Conservation (phyloP, 1,140 invertebrate genomes). For the Pseudomyrmex sp. region DNA sequence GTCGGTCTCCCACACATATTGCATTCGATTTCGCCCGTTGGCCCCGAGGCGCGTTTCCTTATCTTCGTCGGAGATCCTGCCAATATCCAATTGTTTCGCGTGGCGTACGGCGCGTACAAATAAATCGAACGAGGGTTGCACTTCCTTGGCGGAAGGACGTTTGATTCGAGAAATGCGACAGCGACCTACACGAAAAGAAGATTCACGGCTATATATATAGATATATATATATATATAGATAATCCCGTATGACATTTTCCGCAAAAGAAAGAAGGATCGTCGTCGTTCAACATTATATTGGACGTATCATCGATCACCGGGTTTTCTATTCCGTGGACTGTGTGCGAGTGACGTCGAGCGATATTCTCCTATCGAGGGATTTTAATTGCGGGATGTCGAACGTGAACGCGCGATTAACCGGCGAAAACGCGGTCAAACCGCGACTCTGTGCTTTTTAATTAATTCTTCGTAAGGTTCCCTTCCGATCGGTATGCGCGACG, state of each 20-base stretch:
- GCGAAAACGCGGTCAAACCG: background rate
- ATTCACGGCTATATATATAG: too few relatives aligned
- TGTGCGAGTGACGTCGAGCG: background rate
- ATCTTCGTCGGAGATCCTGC: background rate
- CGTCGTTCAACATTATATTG: background rate
- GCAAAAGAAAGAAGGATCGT: background rate
- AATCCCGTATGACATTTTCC: background rate
- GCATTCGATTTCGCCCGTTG: conserved; percentile 12
- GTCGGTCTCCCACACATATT: conserved; percentile 19
- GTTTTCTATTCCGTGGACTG: background rate
- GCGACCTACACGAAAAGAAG: too few relatives aligned
- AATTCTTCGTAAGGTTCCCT: conserved; percentile 16
- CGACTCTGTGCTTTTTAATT: conserved; percentile 31
- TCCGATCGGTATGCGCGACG: conserved; percentile 12
- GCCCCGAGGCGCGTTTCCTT: conserved; percentile 25
- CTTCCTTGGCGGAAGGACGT: conserved; percentile 18
- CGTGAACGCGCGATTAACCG: conserved; percentile 36
- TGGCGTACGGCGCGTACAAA: conserved; percentile 21
- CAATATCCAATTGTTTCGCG: conserved; percentile 43
- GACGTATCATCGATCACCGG: conserved; percentile 20
- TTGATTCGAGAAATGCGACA: conserved; percentile 1
- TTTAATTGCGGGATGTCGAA: conserved; percentile 48
- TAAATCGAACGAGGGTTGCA: background rate
- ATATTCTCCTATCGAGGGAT: conserved; percentile 14
- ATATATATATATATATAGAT: background rate